These are phyloP conservation scores for Calameuta filiformis DNA, from an alignment of 2,888 invertebrate genomes.

Conservation along the genomic window DNA sequence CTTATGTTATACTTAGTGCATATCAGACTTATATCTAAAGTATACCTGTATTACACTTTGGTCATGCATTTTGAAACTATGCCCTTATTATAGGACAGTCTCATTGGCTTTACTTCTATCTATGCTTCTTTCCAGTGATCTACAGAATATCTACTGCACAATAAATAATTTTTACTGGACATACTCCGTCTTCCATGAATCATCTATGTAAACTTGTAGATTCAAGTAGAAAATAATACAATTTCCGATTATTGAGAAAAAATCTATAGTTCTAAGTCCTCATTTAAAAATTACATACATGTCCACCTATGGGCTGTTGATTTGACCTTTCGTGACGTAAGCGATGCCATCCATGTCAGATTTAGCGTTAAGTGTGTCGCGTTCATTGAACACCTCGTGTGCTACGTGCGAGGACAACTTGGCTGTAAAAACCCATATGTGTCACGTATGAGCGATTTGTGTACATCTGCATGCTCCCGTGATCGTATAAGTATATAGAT, in stretches of 20 bases:
- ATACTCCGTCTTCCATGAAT: background rate
- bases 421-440: conserved; percentile 14
- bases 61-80: too few species aligned
- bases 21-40: too few species aligned
- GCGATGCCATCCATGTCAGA: background rate
- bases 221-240: background rate
- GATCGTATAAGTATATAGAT: background rate
- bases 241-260: background rate
- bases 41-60: too few species aligned
- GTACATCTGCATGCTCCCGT: background rate
- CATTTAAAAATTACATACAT: background rate
- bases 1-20: too few species aligned
- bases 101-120: background rate
- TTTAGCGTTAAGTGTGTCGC: background rate
- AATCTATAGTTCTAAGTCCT: background rate
- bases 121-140: background rate
- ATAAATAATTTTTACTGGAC: background rate
- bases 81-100: background rate
- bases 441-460: conserved; percentile 21
- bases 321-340: background rate
- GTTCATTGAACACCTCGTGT: background rate
- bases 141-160: background rate
- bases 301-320: background rate
- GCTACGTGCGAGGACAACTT: conserved; percentile 12
- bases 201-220: background rate